Base-by-base conservation (phyloP, 1,140 invertebrate species). In the Branchinecta lindahli region DNA sequence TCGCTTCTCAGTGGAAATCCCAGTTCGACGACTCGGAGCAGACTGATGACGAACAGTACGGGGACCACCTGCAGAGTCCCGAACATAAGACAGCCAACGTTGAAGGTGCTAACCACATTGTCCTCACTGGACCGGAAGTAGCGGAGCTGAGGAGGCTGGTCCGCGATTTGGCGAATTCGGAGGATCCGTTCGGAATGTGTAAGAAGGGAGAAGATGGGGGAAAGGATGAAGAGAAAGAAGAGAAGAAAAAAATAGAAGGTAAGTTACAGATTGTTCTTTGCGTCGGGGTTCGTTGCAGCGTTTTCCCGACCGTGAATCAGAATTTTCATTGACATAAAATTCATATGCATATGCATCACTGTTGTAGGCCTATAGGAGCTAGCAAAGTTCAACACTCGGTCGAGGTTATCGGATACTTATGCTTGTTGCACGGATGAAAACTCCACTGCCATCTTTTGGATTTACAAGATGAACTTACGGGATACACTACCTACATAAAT, bases 1-100 rank as follows among this genome's bases (percentile, higher is more conserved):
- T 94, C 10, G 91, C 90, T 0, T 93, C 90, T 2, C 87, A 93
- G 75, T 95, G 92, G 92, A 94, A 94, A 76, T 93, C 90, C 4
- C 91, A 94, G 76, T 94, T 95, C 76, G 91, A 94, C 76, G 92
- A 95, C 77, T 93, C 91, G 0, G 92, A 94, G 74, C 74, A 77
- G 47, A 91, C 90, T 0, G 91, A 95, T 78, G 92, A 94, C 77
- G 91, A 94, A 77, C 91, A 90, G 89, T 91, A 91, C 77, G 88
- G 87, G 69, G 91, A 93, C 72, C 84, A 85, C 73, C 76, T 86
- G 44, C 84, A 85, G 71, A 87, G 86, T 76, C 87, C 86, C 0
- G 86, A 88, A 73, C 86, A 88, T 75, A 84, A 83, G 74, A 73
- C n/a, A 3, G 21, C 46, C 12, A 45, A 61, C 18, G 52, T 61